These are phyloP conservation scores for Vannuccia rotundouncinata DNA, from an alignment of 2,888 invertebrate genomes.

Conservation along the genomic window DNA sequence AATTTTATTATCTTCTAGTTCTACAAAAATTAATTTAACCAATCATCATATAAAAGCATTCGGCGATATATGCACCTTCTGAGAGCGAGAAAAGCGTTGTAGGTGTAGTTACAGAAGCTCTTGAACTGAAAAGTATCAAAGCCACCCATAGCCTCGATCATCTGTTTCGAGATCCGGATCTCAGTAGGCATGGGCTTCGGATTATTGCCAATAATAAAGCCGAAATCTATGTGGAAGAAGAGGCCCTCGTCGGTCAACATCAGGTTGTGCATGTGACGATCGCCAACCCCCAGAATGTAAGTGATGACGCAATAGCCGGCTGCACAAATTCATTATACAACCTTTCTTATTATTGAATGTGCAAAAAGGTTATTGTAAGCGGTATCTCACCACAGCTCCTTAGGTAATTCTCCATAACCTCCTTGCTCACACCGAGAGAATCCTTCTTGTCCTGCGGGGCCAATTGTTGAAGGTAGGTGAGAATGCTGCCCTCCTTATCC, in stretches of 20 bases:
- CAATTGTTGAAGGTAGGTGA: conserved; percentile 82
- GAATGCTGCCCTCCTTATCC: conserved; percentile 68
- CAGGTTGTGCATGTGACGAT: conserved; percentile 92
- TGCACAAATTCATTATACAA: conserved; percentile 46
- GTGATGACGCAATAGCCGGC: conserved; percentile 97
- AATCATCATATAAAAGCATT: too few species aligned
- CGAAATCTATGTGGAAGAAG: conserved; percentile 94
- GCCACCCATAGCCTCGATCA: conserved; percentile 78
- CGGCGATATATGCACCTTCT: too few species aligned
- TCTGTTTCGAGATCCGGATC: conserved; percentile 96
- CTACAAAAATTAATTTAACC: too few species aligned
- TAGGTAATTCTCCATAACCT: conserved; percentile 95
- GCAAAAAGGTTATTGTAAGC: too few species aligned
- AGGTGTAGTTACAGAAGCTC: conserved; percentile 80
- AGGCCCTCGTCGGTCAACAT: conserved; percentile 81
- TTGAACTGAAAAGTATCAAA: conserved; percentile 74
- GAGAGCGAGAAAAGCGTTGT: conserved; percentile 88
- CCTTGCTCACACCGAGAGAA: conserved; percentile 70
- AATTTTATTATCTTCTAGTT: too few species aligned
- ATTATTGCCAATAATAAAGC: conserved; percentile 90
- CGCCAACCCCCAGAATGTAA: conserved; percentile 90
- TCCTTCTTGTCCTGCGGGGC: conserved; percentile 74
- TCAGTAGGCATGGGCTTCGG: conserved; percentile 97
- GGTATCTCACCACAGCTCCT: conserved; percentile 62
- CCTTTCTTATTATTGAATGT: too few species aligned